These are phyloP conservation scores for Xenopus petersii DNA, from an alignment of 2,797 vertebrate genomes.

Conservation along the genomic window DNA sequence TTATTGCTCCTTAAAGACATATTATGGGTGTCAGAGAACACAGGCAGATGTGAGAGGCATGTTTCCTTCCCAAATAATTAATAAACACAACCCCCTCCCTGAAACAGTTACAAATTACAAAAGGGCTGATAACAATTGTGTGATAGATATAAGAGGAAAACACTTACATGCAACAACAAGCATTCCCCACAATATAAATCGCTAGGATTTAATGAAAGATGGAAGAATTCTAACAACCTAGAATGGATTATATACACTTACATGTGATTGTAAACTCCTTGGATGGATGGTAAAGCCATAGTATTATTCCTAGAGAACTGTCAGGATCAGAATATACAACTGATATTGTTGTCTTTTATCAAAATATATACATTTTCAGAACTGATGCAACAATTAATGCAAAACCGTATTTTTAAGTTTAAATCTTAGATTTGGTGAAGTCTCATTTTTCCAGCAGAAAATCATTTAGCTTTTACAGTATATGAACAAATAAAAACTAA, in stretches of 20 bases:
- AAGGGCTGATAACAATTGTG: slow-evolving; percentile 43
- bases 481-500: too few relatives aligned
- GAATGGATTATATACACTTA: slow-evolving; percentile 5
- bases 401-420: too few relatives aligned
- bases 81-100: slow-evolving; percentile 46
- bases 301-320: not conserved
- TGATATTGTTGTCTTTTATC: not conserved
- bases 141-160: slow-evolving; percentile 46
- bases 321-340: not conserved
- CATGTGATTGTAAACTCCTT: not conserved
- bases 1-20: slow-evolving; percentile 24
- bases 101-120: slow-evolving; percentile 36
- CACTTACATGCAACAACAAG: not conserved
- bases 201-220: slow-evolving; percentile 29
- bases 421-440: too few relatives aligned
- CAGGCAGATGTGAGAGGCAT: slow-evolving; percentile 34
- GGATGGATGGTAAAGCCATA: too few relatives aligned
- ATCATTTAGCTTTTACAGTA: too few relatives aligned
- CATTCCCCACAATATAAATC: slow-evolving; percentile 40
- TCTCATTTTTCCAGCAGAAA: too few relatives aligned
- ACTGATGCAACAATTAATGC: too few relatives aligned
- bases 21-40: slow-evolving; percentile 46
- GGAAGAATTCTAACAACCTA: slow-evolving; percentile 20
- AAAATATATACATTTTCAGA: too few relatives aligned
- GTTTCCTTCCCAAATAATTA: slow-evolving; percentile 49